phyloP scores from a whole-genome alignment of 2,888 invertebrate genomes.

The Rhingia campestris region DNA sequence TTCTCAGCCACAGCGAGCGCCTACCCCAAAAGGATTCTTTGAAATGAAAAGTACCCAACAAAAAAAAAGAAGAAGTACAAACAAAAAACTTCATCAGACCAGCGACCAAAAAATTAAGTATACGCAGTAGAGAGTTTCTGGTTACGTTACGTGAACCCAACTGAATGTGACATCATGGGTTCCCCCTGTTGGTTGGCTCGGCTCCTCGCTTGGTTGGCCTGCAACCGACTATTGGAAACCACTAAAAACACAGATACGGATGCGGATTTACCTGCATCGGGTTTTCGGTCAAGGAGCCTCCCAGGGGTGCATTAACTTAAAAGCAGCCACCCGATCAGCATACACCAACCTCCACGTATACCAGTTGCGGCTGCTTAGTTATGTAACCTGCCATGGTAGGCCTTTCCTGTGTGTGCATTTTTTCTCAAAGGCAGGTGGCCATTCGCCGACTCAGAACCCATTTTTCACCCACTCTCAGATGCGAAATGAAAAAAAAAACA shows the following conservation, averaged over 20 bases:
- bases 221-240: constrained; percentile 70
- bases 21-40: constrained; percentile 56
- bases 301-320: constrained; percentile 73
- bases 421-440: constrained; percentile 48
- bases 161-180: constrained; percentile 70
- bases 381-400: constrained; percentile 55
- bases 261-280: constrained; percentile 74
- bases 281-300: constrained; percentile 73
- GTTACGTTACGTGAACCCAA: constrained; percentile 68
- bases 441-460: neutral
- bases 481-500: constrained; percentile 34
- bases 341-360: constrained; percentile 15
- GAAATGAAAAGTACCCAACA: constrained; percentile 32
- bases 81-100: constrained; percentile 41
- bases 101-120: constrained; percentile 66
- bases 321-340: constrained; percentile 52
- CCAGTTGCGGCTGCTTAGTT: constrained; percentile 71
- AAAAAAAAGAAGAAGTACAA: neutral
- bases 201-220: constrained; percentile 56
- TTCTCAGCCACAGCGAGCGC: neutral
- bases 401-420: constrained; percentile 32
- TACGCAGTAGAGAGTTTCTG: constrained; percentile 60
- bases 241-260: constrained; percentile 74
- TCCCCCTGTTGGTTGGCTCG: constrained; percentile 49
- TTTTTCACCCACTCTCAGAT: constrained; percentile 10